Evolutionary conservation across 2,797 vertebrate species (phyloP), one percentile per base, ranked within the genome.

Genomic region (Arnoldichthys spilopterus): DNA sequence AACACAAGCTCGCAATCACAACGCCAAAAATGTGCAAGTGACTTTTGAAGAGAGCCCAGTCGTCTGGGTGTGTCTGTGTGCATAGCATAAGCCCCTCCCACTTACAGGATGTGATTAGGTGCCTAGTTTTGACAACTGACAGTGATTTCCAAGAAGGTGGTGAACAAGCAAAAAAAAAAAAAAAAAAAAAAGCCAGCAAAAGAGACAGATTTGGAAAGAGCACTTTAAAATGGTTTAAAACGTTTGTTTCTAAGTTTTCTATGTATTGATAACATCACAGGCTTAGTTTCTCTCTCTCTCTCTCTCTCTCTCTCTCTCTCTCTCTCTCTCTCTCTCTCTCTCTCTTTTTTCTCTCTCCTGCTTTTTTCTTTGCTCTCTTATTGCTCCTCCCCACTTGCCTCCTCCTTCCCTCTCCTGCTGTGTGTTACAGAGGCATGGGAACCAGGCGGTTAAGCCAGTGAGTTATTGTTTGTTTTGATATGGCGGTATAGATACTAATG

Each of bases 381-480:
- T n/a, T n/a, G n/a, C n/a, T n/a, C 30, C 37, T 66, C 62, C n/a
- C 15, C 32, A 24, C 53, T 34, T 72, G 49, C 20, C 18, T 68
- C n/a, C 54, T 51, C 26, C 0, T 51, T 13, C 12, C 22, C 43
- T 63, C 32, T n/a, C 28, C 54, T 79, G 26, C 51, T 67, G 51
- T 68, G 13, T 72, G 51, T 40, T 43, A 43, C 37, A 45, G 72
- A 80, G 68, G 43, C 77, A 84, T 90, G 88, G 87, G 87, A 91
- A 87, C 75, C 85, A 51, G 61, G 43, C 34, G 26, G 47, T 30
- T n/a, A 85, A 88, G 85, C 86, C 88, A 87, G 84, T 90, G 88
- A 92, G 83, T 93, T 92, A 90, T 87, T 79, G 90, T 91, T 92
- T 91, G 90, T 92, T 92, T 93, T 90, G 86, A 88, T 91, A 87